Base-by-base conservation (phyloP, 2,113 vertebrate species). In the Channa maculata region DNA sequence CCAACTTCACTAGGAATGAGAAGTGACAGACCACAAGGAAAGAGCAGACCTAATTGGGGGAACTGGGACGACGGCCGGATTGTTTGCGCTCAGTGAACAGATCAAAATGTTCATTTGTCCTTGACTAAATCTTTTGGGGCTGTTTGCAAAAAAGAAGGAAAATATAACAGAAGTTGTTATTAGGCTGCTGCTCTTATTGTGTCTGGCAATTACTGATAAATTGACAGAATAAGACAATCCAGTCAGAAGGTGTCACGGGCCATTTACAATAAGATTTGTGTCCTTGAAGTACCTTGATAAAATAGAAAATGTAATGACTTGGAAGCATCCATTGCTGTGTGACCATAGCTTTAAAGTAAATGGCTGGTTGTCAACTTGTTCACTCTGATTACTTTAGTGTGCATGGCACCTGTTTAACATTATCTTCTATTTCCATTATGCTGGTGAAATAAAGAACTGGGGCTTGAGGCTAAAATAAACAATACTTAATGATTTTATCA, bases 1-100 rank as follows among this genome's bases (percentile, higher is more conserved):
- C 59, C 5, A 2, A 79, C 77, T 79, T 66, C 75, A 79, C 44
- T 46, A 11, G 46, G 65, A 76, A 87, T 82, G 50, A 88, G 64
- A 79, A 68, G 81, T 81, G 86, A 85, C 83, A 81, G 43, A 70
- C 13, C 41, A 79, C 75, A 75, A 70, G 67, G 45, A 82, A 48
- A 48, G 45, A 79, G 6, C 76, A 48, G 48, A 57, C 61, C 51
- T 79, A 81, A 88, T 80, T 85, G 79, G 66, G 51, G 14, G 59
- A 78, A 59, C 11, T 48, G 46, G 50, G 53, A 64, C 39, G 58
- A 69, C 2, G 2, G 46, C 62, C 10, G 11, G 53, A 71, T 72
- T 75, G 54, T 72, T 79, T 72, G 66, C 50, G 41, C 62, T 82
- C 38, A 68, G 44, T 41, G 48, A 79, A 60, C 12, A 69, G 33